Base-by-base conservation (phyloP, 2,888 invertebrate genomes). In the Sympetrum striolatum region DNA sequence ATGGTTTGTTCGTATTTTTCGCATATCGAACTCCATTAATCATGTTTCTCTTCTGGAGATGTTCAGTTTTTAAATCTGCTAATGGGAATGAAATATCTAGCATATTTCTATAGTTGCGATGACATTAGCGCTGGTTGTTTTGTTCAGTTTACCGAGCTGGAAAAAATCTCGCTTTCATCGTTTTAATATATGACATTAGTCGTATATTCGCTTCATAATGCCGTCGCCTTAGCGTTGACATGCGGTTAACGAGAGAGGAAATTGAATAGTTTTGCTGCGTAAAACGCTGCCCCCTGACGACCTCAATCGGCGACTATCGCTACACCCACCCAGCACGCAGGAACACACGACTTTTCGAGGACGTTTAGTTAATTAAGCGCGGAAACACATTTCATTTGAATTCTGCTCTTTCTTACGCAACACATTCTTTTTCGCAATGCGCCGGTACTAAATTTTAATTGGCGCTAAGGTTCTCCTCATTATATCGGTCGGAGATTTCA, bases 381-480 rank as follows among this genome's bases (percentile, higher is more conserved):
- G 58, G 86, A 86, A n/a, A 86, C 86, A 60, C 86, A 53, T 86
- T 60, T 86, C 86, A 60, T 86, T 58, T 60, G 35, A 60, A 60
- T 86, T 60, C 82, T 82, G 82, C 35, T 73, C 73, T 82, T 60
- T 60, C 86, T 86, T 86, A 60, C 86, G 86, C 60, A 86, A 86
- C 60, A 64, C 86, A 37, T 86, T 86, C 86, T 60, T 86, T 82
- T 86, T 31, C 86, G 60, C 86, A 73, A 73, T 73, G 73, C 73
- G 73, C 73, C 73, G 25, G 73, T 22, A 73, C 25, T 73, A 73
- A 73, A 73, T 73, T 73, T 73, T 73, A 73, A 73, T 73, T 73
- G 73, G 73, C 73, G 73, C 25, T 25, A 73, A 73, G 73, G 73
- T 31, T 73, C 73, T 31, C 22, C 73, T 73, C 73, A 73, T 73